Evolutionary conservation across 2,113 vertebrate genomes (phyloP).

Genomic region (Amphilophus citrinellus): DNA sequence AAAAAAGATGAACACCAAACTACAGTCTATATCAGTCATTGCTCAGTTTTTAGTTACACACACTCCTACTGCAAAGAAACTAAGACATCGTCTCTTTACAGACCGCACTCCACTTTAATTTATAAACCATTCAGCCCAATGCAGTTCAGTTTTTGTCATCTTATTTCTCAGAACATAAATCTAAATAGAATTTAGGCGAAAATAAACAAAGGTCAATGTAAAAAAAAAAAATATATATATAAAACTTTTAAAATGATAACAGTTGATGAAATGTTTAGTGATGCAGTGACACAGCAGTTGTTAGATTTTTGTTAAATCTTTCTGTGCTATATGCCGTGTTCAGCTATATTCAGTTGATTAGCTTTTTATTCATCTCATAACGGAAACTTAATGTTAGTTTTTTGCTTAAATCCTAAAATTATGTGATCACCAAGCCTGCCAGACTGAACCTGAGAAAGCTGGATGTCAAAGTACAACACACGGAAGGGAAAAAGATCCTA

Average conservation of each 20-base stretch:
- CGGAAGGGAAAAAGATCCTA: not conserved
- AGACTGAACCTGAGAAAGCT: not conserved
- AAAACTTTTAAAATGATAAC: not conserved
- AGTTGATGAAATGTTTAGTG: not conserved
- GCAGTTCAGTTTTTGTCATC: not conserved
- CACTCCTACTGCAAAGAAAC: not conserved
- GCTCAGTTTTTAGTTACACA: not conserved
- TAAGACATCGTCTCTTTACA: constrained; percentile 27
- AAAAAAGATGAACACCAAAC: not conserved
- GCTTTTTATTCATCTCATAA: not conserved
- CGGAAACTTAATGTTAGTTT: not conserved
- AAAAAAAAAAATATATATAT: constrained; percentile 31
- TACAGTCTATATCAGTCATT: not conserved
- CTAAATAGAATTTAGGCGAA: not conserved
- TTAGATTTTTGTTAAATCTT: not conserved
- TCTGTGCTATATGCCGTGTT: not conserved
- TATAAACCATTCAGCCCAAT: not conserved
- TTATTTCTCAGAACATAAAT: constrained; percentile 15
- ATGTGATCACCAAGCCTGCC: not conserved
- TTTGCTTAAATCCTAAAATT: not conserved
- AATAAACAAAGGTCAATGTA: constrained; percentile 15
- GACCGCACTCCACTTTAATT: not conserved
- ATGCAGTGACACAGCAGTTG: not conserved
- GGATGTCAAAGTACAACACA: not conserved
- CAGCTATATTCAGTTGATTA: not conserved